These are phyloP conservation scores for Cladopsammia gracilis DNA, from an alignment of 64 coral and sea anemone genomes.

Conservation along the genomic window DNA sequence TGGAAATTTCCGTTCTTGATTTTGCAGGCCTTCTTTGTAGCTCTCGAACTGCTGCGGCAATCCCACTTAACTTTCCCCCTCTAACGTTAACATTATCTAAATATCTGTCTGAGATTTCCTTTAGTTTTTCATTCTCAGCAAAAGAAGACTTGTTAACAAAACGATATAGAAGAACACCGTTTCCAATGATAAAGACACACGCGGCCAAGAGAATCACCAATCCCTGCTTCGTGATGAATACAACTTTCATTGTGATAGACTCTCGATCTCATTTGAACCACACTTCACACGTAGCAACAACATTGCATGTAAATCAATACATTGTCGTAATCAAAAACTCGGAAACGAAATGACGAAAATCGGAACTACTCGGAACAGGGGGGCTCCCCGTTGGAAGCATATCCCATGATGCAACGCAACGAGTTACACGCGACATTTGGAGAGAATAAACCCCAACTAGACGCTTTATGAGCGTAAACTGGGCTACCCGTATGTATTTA, in stretches of 20 bases:
- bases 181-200: slow-evolving; percentile 55
- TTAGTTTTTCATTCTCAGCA: neutral
- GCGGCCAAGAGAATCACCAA: slow-evolving; percentile 31
- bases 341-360: no score
- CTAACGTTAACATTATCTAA: neutral
- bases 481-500: no score
- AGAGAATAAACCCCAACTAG: no score
- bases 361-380: no score
- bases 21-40: neutral
- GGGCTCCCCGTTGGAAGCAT: no score
- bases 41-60: neutral
- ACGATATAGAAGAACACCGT: slow-evolving; percentile 48
- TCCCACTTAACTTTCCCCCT: neutral
- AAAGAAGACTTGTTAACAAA: slow-evolving; percentile 43
- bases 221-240: slow-evolving; percentile 58
- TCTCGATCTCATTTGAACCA: no score
- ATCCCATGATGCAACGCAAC: no score
- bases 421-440: no score
- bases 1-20: neutral
- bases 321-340: no score
- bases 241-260: slow-evolving; percentile 36
- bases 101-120: slow-evolving; percentile 8
- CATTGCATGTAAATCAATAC: no score
- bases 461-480: no score
- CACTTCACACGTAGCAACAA: no score